These are phyloP conservation scores for Andrena hattorfiana DNA, from an alignment of 2,888 invertebrate genomes.

Conservation along the genomic window DNA sequence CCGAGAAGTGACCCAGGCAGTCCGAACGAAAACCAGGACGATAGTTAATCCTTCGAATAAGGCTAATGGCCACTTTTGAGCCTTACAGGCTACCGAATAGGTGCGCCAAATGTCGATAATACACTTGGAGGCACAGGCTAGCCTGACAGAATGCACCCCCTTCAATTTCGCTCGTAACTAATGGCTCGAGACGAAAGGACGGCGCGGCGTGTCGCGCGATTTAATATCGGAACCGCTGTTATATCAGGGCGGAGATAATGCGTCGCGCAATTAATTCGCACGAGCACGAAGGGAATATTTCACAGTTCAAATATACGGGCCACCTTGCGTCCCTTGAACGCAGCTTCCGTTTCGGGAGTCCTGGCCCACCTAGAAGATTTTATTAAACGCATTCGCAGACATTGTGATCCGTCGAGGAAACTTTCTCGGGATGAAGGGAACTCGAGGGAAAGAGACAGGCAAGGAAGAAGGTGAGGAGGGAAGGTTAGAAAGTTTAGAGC, in stretches of 20 bases:
- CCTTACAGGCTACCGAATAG: slow-evolving; percentile 65
- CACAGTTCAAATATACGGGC: slow-evolving; percentile 20
- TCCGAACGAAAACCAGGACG: slow-evolving; percentile 52
- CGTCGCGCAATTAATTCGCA: slow-evolving; percentile 36
- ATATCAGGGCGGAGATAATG: slow-evolving; percentile 5
- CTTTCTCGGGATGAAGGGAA: slow-evolving; percentile 51
- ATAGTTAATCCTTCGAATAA: slow-evolving; percentile 72
- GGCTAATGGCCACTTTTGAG: slow-evolving; percentile 71
- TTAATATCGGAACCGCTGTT: slow-evolving; percentile 27
- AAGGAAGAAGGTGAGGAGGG: slow-evolving; percentile 29
- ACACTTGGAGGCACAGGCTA: slow-evolving; percentile 49
- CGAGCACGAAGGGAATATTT: background rate
- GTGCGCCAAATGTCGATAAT: slow-evolving; percentile 71
- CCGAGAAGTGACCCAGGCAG: background rate
- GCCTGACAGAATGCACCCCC: slow-evolving; percentile 50
- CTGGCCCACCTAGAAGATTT: slow-evolving; percentile 48
- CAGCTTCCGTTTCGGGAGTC: slow-evolving; percentile 17
- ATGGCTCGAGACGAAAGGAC: slow-evolving; percentile 46
- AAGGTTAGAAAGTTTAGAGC: slow-evolving; percentile 17
- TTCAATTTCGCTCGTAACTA: slow-evolving; percentile 58
- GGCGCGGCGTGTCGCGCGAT: slow-evolving; percentile 14
- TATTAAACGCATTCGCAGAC: slow-evolving; percentile 65
- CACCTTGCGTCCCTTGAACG: slow-evolving; percentile 16
- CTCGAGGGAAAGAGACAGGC: slow-evolving; percentile 12
- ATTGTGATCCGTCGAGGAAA: slow-evolving; percentile 55